Percentiles rank a stretch among this genome's conserved stretches.
phyloP scores from a whole-genome alignment of 2,888 invertebrate genomes.

The Zele albiditarsus region DNA sequence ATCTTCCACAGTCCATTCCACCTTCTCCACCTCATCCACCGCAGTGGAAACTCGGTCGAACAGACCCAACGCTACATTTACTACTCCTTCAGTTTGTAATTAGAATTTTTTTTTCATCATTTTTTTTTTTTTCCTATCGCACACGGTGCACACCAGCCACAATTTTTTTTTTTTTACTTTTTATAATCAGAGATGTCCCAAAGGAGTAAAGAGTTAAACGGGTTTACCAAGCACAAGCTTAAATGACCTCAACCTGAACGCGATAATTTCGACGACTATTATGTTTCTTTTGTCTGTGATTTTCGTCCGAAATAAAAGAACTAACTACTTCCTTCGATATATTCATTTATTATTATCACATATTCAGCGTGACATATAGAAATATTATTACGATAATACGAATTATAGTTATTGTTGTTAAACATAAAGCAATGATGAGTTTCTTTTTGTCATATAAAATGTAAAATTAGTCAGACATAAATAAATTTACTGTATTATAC shows the following conservation, averaged over 20 bases:
- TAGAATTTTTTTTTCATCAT: constrained; percentile 49
- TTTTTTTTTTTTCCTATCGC: constrained; percentile 5
- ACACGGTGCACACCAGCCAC: constrained; percentile 3
- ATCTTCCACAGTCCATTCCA: constrained; percentile 48
- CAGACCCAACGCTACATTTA: constrained; percentile 16
- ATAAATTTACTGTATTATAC: no score
- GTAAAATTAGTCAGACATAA: no score
- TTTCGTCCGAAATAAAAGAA: neutral
- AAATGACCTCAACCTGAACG: constrained; percentile 37
- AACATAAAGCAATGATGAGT: no score
- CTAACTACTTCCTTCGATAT: neutral
- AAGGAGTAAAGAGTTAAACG: constrained; percentile 32
- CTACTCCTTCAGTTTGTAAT: constrained; percentile 49
- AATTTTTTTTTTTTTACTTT: constrained; percentile 16
- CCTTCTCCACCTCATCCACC: constrained; percentile 43
- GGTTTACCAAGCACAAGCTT: constrained; percentile 37
- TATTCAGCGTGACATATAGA: no score
- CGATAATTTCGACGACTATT: constrained; percentile 34
- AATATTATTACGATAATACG: no score
- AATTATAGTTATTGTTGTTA: no score
- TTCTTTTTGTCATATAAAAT: no score
- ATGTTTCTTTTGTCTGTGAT: constrained; percentile 13
- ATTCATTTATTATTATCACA: no score
- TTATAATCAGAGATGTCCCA: constrained; percentile 14
- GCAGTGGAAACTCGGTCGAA: constrained; percentile 35